A percentile compares a stretch with the other conserved stretches of the same genome.
Conservation (phyloP, 2,113 vertebrate species). For the Pterocles orientalis region DNA sequence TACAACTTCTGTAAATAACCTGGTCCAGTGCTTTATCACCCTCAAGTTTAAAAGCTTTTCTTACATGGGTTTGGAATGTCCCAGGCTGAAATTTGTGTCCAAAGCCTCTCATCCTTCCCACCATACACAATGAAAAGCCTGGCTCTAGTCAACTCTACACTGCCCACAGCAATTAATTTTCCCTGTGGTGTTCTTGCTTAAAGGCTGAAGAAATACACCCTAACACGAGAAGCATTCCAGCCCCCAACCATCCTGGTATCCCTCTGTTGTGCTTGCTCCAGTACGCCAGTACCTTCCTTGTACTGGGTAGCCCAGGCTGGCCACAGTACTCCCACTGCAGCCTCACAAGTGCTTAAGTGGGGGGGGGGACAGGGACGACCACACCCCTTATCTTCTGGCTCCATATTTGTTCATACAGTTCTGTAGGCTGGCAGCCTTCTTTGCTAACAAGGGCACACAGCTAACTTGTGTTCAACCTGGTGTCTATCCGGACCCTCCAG, state of each 20-base stretch:
- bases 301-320: not conserved
- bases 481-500: fast-evolving
- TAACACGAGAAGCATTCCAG: not conserved
- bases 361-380: not conserved
- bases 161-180: not conserved
- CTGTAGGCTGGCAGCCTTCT: not conserved
- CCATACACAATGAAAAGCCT: not conserved
- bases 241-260: not conserved
- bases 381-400: not conserved
- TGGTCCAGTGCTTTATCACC: not conserved
- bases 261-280: not conserved
- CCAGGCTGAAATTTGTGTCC: not conserved
- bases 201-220: not conserved
- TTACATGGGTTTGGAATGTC: not conserved
- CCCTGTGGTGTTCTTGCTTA: not conserved
- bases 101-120: not conserved
- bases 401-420: not conserved
- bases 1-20: not conserved
- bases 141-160: not conserved
- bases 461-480: fast-evolving
- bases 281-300: not conserved
- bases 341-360: not conserved
- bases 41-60: not conserved
- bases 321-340: not conserved
- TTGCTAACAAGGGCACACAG: not conserved